These are phyloP conservation scores for Nephotettix cincticeps DNA, from an alignment of 1,140 invertebrate species.

Conservation along the genomic window DNA sequence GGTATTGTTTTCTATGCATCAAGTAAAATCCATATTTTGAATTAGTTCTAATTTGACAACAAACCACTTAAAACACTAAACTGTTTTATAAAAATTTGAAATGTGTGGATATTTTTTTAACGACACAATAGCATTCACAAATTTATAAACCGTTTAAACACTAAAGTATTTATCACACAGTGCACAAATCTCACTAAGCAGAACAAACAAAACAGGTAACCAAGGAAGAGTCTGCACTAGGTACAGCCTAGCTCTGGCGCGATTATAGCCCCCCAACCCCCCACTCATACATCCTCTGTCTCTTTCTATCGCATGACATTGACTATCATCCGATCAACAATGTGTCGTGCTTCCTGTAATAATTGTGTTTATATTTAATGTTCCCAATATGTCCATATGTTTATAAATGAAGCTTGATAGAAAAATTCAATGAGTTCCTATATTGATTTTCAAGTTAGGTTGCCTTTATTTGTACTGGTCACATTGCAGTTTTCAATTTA, in stretches of 20 bases:
- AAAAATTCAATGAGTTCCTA: too few species aligned
- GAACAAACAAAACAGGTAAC: neutral
- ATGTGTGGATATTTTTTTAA: too few species aligned
- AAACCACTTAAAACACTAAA: too few species aligned
- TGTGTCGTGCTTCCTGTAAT: neutral
- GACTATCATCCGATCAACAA: neutral
- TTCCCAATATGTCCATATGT: neutral
- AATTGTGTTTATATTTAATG: neutral
- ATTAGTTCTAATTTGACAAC: too few species aligned
- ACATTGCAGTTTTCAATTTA: too few species aligned
- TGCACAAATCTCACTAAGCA: neutral
- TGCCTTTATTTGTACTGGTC: too few species aligned
- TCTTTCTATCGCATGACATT: neutral
- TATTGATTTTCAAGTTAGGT: too few species aligned
- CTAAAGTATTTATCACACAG: too few species aligned
- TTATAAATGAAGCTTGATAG: too few species aligned
- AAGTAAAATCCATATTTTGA: slow-evolving; percentile 4
- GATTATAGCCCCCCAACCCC: neutral
- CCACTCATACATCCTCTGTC: neutral
- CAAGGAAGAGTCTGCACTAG: neutral
- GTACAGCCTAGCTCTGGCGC: neutral
- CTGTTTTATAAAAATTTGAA: too few species aligned
- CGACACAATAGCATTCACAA: too few species aligned
- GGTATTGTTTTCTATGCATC: neutral
- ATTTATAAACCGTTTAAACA: too few species aligned